Evolutionary conservation across 2,888 invertebrate species (phyloP), one percentile per base, ranked within the genome.

Genomic region (Pecten maximus): DNA sequence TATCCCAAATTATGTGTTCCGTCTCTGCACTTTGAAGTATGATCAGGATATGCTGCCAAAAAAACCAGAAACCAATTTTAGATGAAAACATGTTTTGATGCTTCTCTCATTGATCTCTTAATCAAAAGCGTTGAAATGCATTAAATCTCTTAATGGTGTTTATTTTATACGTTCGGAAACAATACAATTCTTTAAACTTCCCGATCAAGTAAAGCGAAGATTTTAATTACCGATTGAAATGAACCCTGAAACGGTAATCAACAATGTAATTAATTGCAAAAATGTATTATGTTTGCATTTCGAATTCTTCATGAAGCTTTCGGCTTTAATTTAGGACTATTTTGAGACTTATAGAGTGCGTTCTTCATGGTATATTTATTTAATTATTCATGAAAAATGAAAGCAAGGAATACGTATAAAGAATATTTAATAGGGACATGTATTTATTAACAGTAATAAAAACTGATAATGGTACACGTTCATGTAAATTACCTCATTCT

Each of bases 301-400:
- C 35, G 74, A 35, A 74, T 74, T 74, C 74, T 74, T 74, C 74
- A 35, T 74, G 74, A 35, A 74, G 74, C 74, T 74, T 74, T 74
- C 6, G 28, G 23, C 74, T 74, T 74, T 10, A 74, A 6, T 74
- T 35, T 35, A 74, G 15, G 74, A 35, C 74, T 74, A 74, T 74
- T 28, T 8, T 74, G 74, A 74, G 74, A 74, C 2, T 74, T 74
- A 35, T 74, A 74, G 23, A 74, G 74, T 74, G 74, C 74, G 3
- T 74, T 74, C 35, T 74, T 74, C 74, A 74, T 74, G 74, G 74
- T 74, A 74, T 74, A 35, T 10, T 74, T 74, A 74, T 74, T 74
- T 74, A 74, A 74, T 74, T 74, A 74, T 74, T 74, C 35, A 74
- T 74, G 6, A 74, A 74, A 74, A 74, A 74, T 74, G 74, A 74